phyloP scores from a whole-genome alignment of 2,113 vertebrate species.

The Heterochromis multidens region DNA sequence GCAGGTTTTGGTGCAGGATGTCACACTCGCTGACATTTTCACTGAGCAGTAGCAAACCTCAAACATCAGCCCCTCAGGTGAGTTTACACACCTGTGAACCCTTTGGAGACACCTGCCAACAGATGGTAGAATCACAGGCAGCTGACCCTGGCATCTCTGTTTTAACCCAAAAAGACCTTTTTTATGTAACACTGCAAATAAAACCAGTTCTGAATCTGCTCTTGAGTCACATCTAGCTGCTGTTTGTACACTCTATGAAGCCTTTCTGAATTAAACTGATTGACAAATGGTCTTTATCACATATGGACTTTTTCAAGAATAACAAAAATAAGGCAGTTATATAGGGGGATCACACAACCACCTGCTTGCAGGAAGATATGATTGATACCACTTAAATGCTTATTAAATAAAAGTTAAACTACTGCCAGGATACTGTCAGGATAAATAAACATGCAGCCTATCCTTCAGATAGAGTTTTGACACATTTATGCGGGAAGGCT shows the following conservation, averaged over 20 bases:
- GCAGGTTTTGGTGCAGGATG: conserved; percentile 37
- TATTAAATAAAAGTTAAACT: not conserved
- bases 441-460: not conserved
- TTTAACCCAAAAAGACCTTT: not conserved
- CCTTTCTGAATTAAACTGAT: not conserved
- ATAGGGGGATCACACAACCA: not conserved
- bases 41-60: conserved; percentile 14
- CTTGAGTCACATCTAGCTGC: not conserved
- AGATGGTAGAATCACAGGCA: conserved; percentile 65
- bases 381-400: not conserved
- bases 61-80: conserved; percentile 8
- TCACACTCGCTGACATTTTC: conserved; percentile 33
- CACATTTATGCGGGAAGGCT: not conserved
- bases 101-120: conserved; percentile 25
- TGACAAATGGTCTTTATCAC: not conserved
- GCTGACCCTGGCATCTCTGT: not conserved
- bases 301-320: not conserved
- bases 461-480: not conserved
- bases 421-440: not conserved
- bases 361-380: not conserved
- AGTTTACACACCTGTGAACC: conserved; percentile 30
- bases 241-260: not conserved
- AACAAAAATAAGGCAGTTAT: not conserved
- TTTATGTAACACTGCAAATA: not conserved
- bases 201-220: not conserved